Conservation (phyloP, 2,113 vertebrate genomes). For the Neodontobutis hainanensis region DNA sequence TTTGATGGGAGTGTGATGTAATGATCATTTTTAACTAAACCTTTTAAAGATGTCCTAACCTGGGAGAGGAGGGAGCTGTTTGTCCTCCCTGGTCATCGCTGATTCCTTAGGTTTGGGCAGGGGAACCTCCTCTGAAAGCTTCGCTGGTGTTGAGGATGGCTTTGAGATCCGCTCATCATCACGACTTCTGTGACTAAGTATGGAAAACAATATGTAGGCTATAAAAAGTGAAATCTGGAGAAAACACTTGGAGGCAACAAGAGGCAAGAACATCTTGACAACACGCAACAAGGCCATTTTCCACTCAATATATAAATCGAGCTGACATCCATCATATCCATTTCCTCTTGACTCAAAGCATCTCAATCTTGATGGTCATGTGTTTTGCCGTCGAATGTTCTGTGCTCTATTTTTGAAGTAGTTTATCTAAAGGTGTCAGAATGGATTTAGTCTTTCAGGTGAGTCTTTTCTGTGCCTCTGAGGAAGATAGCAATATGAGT, state of each 20-base stretch:
- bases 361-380: slow-evolving; percentile 71
- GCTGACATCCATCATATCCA: not conserved
- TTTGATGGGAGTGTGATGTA: not conserved
- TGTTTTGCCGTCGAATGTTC: slow-evolving; percentile 59
- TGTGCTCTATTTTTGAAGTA: slow-evolving; percentile 73
- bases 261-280: slow-evolving; percentile 12
- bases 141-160: slow-evolving; percentile 85
- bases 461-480: slow-evolving; percentile 49
- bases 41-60: slow-evolving; percentile 76
- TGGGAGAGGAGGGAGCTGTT: slow-evolving; percentile 90
- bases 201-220: slow-evolving; percentile 18
- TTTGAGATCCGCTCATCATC: slow-evolving; percentile 92
- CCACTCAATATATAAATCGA: slow-evolving; percentile 4
- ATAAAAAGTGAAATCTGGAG: slow-evolving; percentile 41
- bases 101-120: slow-evolving; percentile 85
- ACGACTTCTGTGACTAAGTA: slow-evolving; percentile 87
- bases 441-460: slow-evolving; percentile 59
- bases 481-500: slow-evolving; percentile 24
- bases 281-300: not conserved
- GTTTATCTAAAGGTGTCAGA: slow-evolving; percentile 68
- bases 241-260: slow-evolving; percentile 21
- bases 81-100: slow-evolving; percentile 81
- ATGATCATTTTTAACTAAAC: not conserved
- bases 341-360: not conserved
- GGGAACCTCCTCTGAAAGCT: slow-evolving; percentile 82